phyloP scores from a whole-genome alignment of 1,140 invertebrate species.

The Drosophila willistoni region DNA sequence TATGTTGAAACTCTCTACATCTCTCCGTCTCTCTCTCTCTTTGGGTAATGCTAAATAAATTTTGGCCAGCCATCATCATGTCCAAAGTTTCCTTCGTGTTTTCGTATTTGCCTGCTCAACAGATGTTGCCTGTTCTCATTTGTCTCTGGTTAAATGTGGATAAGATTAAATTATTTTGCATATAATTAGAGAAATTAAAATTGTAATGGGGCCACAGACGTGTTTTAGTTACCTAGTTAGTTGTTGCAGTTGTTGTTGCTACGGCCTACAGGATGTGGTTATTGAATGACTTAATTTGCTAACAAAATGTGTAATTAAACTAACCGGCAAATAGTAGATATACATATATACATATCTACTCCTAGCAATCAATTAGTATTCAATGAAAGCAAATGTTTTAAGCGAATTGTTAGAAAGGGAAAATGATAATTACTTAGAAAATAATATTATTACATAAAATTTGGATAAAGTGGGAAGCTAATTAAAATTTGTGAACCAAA shows the following conservation, averaged over 20 bases:
- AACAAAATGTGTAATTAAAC: conserved; percentile 3
- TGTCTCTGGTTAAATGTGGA: background rate
- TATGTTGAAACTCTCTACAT: background rate
- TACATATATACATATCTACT: background rate
- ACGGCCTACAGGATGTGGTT: background rate
- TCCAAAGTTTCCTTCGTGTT: background rate
- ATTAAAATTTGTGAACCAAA: too few relatives aligned
- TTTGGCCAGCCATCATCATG: background rate
- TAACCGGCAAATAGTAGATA: background rate
- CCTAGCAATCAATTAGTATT: background rate
- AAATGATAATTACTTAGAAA: too few relatives aligned
- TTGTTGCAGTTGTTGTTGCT: background rate
- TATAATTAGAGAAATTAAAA: conserved; percentile 51
- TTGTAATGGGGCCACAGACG: background rate
- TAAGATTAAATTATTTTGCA: conserved; percentile 60
- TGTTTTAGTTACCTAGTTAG: background rate
- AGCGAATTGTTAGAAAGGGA: too few relatives aligned
- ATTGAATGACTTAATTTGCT: background rate
- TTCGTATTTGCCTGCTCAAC: background rate
- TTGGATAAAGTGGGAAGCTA: too few relatives aligned
- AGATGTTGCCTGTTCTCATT: conserved; percentile 24
- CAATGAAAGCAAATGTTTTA: too few relatives aligned
- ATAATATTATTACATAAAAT: too few relatives aligned
- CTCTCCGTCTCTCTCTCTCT: background rate
- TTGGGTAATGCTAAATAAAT: background rate